Percentiles rank a stretch among this genome's conserved stretches.
phyloP scores from a whole-genome alignment of 2,113 vertebrate species.

The Coptodon bakossiorum region DNA sequence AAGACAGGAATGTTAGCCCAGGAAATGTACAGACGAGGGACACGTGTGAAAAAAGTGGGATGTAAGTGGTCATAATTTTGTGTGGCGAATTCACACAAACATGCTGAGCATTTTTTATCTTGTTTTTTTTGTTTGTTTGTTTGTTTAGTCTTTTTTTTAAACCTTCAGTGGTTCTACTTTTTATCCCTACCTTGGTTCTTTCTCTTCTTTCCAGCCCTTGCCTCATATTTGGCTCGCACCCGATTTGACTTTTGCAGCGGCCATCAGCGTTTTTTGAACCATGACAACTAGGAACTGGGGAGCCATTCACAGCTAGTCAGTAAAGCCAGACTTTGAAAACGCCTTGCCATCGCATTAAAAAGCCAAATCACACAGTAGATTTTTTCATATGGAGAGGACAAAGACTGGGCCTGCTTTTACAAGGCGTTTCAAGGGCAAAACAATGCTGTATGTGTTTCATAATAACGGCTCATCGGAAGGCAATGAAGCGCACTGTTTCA shows the following conservation, averaged over 20 bases:
- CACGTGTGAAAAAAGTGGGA: not conserved
- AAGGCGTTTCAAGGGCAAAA: conserved; percentile 13
- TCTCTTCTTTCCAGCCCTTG: not conserved
- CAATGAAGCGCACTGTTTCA: conserved; percentile 14
- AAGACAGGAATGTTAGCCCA: conserved; percentile 27
- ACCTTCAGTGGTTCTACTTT: not conserved
- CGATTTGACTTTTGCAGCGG: not conserved
- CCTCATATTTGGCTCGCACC: conserved; percentile 13
- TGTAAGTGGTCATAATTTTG: not conserved
- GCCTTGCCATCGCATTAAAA: not conserved
- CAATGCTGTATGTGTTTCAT: conserved; percentile 30
- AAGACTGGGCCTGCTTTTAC: not conserved
- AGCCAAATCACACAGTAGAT: not conserved
- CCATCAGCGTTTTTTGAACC: conserved; percentile 9
- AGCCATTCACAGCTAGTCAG: not conserved
- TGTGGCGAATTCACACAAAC: not conserved
- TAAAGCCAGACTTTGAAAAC: conserved; percentile 30
- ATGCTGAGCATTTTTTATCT: not conserved
- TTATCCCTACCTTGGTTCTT: not conserved
- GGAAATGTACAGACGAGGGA: conserved; percentile 5
- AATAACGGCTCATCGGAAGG: conserved; percentile 21
- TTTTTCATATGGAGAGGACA: not conserved
- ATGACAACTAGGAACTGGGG: conserved; percentile 12
- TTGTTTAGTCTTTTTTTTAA: not conserved
- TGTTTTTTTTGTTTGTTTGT: not conserved